A percentile compares a stretch with the other conserved stretches of the same genome.
phyloP scores from a whole-genome alignment of 2,113 vertebrate species.

The Malurus elegans region DNA sequence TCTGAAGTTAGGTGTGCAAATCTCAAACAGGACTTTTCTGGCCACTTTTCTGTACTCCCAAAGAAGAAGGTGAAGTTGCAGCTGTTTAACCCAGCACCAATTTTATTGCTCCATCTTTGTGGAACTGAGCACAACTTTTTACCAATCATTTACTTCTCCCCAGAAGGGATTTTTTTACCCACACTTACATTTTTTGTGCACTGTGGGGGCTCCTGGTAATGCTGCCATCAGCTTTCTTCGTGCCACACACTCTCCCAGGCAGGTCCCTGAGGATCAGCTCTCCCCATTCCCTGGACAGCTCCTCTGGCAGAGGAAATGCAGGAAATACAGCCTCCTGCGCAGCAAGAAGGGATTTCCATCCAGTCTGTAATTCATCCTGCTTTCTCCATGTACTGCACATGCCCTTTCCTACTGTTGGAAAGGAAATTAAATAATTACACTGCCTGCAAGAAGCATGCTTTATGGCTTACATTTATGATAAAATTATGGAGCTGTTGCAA shows the following conservation, averaged over 20 bases:
- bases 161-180: not conserved
- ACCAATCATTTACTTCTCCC: not conserved
- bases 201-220: not conserved
- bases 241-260: not conserved
- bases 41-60: not conserved
- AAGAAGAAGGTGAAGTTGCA: not conserved
- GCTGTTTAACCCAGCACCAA: fast-evolving
- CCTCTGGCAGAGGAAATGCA: not conserved
- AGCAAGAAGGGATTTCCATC: not conserved
- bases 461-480: not conserved
- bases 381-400: not conserved
- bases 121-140: not conserved
- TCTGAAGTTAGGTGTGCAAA: fast-evolving
- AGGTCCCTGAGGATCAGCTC: not conserved
- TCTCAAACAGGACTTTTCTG: not conserved
- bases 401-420: not conserved
- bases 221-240: not conserved
- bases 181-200: not conserved
- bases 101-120: fast-evolving
- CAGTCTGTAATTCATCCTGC: not conserved
- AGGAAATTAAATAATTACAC: slow-evolving; percentile 36
- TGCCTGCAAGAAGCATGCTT: not conserved
- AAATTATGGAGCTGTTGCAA: slow-evolving; percentile 29
- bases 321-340: not conserved
- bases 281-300: fast-evolving